Conservation (phyloP, 2,888 invertebrate genomes). For the Pachliopta kotzebuea region DNA sequence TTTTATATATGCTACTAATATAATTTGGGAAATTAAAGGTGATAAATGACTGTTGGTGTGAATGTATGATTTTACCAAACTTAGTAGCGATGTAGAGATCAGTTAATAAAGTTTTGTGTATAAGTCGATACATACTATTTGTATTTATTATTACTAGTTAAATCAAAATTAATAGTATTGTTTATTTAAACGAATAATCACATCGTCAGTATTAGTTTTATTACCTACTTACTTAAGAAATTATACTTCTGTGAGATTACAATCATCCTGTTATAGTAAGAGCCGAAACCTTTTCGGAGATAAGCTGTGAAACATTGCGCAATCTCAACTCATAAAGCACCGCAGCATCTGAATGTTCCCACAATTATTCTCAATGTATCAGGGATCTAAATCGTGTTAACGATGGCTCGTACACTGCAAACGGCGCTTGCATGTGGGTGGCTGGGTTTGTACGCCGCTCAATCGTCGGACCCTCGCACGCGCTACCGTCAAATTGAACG, state of each 20-base stretch:
- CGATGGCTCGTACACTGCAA: constrained; percentile 47
- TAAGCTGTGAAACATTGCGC: constrained; percentile 1
- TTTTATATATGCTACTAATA: too few relatives aligned
- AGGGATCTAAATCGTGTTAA: constrained; percentile 27
- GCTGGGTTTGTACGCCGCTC: constrained; percentile 61
- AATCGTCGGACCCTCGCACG: constrained; percentile 72
- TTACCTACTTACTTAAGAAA: not conserved
- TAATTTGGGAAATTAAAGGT: too few relatives aligned
- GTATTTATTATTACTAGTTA: too few relatives aligned
- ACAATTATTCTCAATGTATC: constrained; percentile 26
- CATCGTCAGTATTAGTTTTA: too few relatives aligned
- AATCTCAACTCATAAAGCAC: constrained; percentile 6
- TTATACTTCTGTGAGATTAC: not conserved
- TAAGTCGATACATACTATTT: too few relatives aligned
- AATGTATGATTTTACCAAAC: too few relatives aligned
- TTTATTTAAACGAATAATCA: too few relatives aligned
- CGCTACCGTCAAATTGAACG: constrained; percentile 40
- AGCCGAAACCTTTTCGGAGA: constrained; percentile 1
- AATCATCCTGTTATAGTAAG: not conserved
- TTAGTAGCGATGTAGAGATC: too few relatives aligned
- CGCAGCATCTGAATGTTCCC: constrained; percentile 12
- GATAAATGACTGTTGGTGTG: too few relatives aligned
- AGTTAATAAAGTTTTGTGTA: too few relatives aligned
- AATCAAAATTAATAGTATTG: too few relatives aligned
- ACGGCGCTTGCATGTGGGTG: constrained; percentile 61